Evolutionary conservation across 2,888 invertebrate genomes (phyloP), one percentile per base, ranked within the genome.

Genomic region (Actias luna): DNA sequence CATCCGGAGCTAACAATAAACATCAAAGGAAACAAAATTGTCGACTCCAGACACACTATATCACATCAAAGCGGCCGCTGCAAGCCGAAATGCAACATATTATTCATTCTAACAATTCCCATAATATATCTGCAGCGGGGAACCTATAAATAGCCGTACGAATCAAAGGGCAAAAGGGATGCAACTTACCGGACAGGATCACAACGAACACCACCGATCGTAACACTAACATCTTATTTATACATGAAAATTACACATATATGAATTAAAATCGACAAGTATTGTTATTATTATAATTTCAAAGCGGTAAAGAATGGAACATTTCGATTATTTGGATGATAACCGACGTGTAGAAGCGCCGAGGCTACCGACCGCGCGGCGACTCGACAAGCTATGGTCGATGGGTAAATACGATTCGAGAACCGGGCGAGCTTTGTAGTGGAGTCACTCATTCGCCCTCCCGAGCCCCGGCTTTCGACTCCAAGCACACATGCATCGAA

Each of bases 151-250:
- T 89, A 89, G 88, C 79, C 68, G 71, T 69, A 70, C 55, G 29
- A 55, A 55, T 55, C 76, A 75, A 80, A 85, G 83, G 82, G 79
- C 80, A 74, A 80, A 81, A 85, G 82, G 55, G 86, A 88, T 87
- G 84, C 82, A 73, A 85, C 92, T 90, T 84, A 91, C 91, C 91
- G 82, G 84, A 77, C 73, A 90, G 72, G 71, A 92, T 78, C 71
- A 82, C 77, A 71, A 83, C 72, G 72, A 85, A 75, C 65, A 89
- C 74, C 73, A 88, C 74, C 70, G 77, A 78, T 72, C 82, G 83
- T 68, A 77, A 79, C 71, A 78, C 75, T 72, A 84, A 83, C 92
- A 92, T 92, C 84, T 81, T 88, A 79, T 70, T 78, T 72, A 77
- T 77, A 81, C 78, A 72, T 68, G 77, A 80, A 81, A 76, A 67